Base-by-base conservation (phyloP, 2,797 vertebrate species). In the Ara ararauna region DNA sequence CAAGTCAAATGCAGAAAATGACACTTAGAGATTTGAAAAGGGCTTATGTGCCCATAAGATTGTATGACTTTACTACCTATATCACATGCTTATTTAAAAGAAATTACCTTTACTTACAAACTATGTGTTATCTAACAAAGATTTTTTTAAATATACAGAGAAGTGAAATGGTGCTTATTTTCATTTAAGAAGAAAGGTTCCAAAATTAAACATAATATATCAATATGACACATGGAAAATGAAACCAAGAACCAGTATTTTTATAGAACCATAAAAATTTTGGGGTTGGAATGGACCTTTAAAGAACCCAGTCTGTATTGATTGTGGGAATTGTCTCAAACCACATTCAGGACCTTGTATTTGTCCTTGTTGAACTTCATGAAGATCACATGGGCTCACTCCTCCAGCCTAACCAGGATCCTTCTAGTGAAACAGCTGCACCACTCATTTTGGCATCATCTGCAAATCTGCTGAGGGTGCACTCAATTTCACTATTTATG, bases 271-370 rank as follows among this genome's bases (percentile, higher is more conserved):
- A 40, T 15, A 53, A 34, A 58, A 79, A 42, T 0, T 0, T 36
- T 78, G 40, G 5, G 8, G 11, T 65, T 45, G 45, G 10, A 84
- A 48, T 7, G 16, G 7, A 50, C 3, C 13, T n/a, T 74, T 61
- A 51, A 50, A 56, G 20, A 6, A 9, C 14, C 6, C 12, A 61
- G 4, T 2, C 36, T 50, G 4, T 54, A 7, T 0, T 36, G 23
- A 10, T 56, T 2, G 1, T 5, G 45, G 7, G 8, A 18, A 60
- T 40, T 61, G 26, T 16, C 5, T 5, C 0, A 0, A 30, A 7
- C 6, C 14, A 32, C 3, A 6, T 48, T 21, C 44, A 64, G 32
- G 11, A n/a, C 5, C 27, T 42, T n/a, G n/a, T 2, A 27, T 24
- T 60, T 65, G 24, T 14, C 5, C 45, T 27, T 45, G 9, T 11